Base-by-base conservation (phyloP, 2,797 vertebrate genomes). In the Corythornis leucogaster region DNA sequence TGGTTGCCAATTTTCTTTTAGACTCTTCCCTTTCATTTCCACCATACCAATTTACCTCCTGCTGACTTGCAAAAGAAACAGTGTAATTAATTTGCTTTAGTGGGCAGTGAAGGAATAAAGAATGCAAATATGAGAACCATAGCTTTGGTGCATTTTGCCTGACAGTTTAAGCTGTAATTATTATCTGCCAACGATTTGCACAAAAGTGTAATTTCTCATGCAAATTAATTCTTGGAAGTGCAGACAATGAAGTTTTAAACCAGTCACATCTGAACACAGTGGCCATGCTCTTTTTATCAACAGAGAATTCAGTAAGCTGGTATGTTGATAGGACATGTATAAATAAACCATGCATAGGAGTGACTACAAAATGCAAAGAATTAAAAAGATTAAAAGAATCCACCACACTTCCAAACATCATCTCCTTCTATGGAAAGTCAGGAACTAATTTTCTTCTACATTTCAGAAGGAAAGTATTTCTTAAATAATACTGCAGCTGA, bases 161-260 rank as follows among this genome's bases (percentile, higher is more conserved):
- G 90, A 92, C 81, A 81, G 42, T 66, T 88, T 88, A 50, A 86
- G 31, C 25, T 76, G 28, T 78, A 94, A 95, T 96, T 93, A 92
- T 90, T 90, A 92, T 88, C 63, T 94, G 92, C 54, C 77, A 93
- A 79, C 48, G 42, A 12, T 76, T 89, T 80, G 68, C 75, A 87
- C 33, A 42, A 28, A 94, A 89, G 62, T 80, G 58, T 75, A 79
- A 92, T 92, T 95, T 95, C 87, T 92, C 89, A 93, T 93, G 92
- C 66, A 95, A 96, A 95, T 91, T 31, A 92, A 87, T 89, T 94
- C 51, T 67, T 81, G 50, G 59, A 77, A 83, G 42, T 80, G 31
- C 17, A 91, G 81, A 66, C 48, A 90, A 87, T 82, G 64, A 84
- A 30, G 8, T 43, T 85, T 90, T 50, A 74, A 88, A 38, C 16